Percentiles rank a stretch among this genome's conserved stretches.
Conservation (phyloP, 2,888 invertebrate genomes). For the Trissoscelio sp. region DNA sequence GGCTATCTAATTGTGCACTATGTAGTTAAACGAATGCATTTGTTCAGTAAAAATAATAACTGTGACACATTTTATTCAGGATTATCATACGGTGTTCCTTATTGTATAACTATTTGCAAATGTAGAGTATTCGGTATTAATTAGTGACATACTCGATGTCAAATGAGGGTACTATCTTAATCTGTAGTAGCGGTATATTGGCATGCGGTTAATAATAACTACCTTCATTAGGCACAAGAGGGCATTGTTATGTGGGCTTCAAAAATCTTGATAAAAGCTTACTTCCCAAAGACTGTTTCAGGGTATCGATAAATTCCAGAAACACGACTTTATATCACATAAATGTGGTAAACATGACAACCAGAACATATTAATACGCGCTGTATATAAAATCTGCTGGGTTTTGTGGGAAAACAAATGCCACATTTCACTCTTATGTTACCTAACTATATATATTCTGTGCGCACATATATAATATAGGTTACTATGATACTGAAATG, state of each 20-base stretch:
- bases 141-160: conserved; percentile 58
- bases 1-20: background rate
- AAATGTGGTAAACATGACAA: conserved; percentile 12
- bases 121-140: conserved; percentile 44
- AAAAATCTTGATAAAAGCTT: conserved; percentile 45
- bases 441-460: conserved; percentile 32
- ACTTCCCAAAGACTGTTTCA: conserved; percentile 20
- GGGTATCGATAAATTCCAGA: conserved; percentile 46
- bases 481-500: conserved; percentile 52
- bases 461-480: conserved; percentile 41
- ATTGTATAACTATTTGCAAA: conserved; percentile 7
- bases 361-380: conserved; percentile 7
- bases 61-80: background rate
- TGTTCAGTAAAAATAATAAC: background rate
- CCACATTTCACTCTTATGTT: conserved; percentile 55
- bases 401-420: conserved; percentile 50
- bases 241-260: conserved; percentile 65
- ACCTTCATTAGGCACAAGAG: conserved; percentile 71
- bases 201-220: conserved; percentile 72
- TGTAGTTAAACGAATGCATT: background rate
- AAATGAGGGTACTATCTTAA: conserved; percentile 79
- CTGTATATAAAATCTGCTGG: conserved; percentile 26
- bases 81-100: conserved; percentile 28
- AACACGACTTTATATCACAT: background rate
- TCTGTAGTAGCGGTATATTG: conserved; percentile 77